Evolutionary conservation across 2,888 invertebrate genomes (phyloP).

Genomic region (Pollenia amentaria): DNA sequence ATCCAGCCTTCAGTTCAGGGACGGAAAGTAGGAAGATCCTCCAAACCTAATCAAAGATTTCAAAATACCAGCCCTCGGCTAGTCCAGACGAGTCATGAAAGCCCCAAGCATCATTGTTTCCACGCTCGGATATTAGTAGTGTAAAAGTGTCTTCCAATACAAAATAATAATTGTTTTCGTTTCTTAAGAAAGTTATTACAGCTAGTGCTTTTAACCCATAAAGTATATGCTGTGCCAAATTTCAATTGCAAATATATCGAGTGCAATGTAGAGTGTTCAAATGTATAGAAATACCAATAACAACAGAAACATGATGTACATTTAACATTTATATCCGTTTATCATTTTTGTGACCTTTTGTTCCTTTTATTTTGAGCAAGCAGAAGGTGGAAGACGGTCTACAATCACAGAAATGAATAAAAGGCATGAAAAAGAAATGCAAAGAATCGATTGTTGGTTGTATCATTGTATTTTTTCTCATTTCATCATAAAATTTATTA

Average conservation of each 20-base stretch:
- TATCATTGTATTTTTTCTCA: conserved; percentile 52
- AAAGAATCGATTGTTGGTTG: conserved; percentile 44
- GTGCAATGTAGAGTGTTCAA: background rate
- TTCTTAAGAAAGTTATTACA: too few relatives aligned
- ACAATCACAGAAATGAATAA: conserved; percentile 49
- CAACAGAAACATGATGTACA: conserved; percentile 36
- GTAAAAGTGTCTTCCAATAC: too few relatives aligned
- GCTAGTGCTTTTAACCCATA: too few relatives aligned
- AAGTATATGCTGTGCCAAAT: too few relatives aligned
- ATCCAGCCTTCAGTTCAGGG: too few relatives aligned
- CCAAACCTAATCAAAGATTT: too few relatives aligned
- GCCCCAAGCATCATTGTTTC: too few relatives aligned
- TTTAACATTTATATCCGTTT: conserved; percentile 80
- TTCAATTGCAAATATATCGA: background rate
- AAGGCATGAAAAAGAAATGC: conserved; percentile 63
- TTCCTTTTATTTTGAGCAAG: conserved; percentile 23
- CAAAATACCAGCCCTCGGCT: too few relatives aligned
- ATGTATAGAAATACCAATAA: background rate
- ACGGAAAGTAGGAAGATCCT: too few relatives aligned
- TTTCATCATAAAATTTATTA: conserved; percentile 77
- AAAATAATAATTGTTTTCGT: too few relatives aligned
- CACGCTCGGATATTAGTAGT: too few relatives aligned
- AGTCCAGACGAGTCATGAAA: too few relatives aligned
- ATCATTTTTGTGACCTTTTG: conserved; percentile 81
- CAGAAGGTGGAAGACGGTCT: conserved; percentile 65